phyloP scores from a whole-genome alignment of 2,113 vertebrate species.

The Daphoenositta chrysoptera region DNA sequence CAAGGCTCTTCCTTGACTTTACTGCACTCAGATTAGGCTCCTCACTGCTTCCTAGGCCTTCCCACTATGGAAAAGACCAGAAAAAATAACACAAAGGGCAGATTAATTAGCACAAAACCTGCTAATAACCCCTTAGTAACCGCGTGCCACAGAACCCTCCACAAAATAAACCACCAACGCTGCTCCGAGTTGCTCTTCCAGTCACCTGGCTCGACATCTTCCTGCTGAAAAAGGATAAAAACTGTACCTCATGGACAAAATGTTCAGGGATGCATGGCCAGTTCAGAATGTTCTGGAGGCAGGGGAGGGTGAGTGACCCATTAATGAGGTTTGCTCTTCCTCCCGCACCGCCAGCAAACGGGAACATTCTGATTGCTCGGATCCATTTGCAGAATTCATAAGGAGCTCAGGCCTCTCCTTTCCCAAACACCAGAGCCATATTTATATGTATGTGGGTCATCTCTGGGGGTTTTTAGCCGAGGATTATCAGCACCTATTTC shows the following conservation, averaged over 20 bases:
- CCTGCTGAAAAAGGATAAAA: not conserved
- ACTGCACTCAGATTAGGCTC: not conserved
- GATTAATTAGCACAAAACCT: not conserved
- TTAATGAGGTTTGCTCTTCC: not conserved
- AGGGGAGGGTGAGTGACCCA: accelerated
- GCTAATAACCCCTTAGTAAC: not conserved
- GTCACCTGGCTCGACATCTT: not conserved
- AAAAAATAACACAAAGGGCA: not conserved
- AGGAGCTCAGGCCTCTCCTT: not conserved
- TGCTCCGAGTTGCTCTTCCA: not conserved
- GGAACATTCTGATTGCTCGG: not conserved
- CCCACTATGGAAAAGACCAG: not conserved
- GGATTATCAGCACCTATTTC: not conserved
- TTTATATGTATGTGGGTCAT: conserved; percentile 10
- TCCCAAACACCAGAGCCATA: not conserved
- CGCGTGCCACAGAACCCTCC: not conserved
- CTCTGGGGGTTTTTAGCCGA: not conserved
- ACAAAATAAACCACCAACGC: not conserved
- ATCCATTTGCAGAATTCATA: not conserved
- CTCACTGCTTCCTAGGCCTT: not conserved
- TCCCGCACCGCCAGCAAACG: accelerated
- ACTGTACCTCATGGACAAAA: not conserved
- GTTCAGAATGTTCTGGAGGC: not conserved
- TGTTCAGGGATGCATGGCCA: not conserved
- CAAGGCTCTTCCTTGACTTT: not conserved